Conservation (phyloP, 2,113 vertebrate genomes). For the Megaceryle maxima region DNA sequence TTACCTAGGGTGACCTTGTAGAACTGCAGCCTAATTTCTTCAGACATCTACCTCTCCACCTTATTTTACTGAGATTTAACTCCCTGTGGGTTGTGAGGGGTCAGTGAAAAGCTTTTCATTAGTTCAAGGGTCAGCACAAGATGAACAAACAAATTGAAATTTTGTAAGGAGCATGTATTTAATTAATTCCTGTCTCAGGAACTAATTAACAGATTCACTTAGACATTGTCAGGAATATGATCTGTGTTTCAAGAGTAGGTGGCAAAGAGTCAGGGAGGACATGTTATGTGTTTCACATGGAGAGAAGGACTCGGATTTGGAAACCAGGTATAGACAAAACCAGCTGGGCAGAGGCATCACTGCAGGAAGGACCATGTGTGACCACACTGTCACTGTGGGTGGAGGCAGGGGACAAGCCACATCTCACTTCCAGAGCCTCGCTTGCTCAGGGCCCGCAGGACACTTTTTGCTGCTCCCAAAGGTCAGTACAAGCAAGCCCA, state of each 20-base stretch:
- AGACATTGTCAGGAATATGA: neutral
- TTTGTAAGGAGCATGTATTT: neutral
- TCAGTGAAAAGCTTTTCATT: neutral
- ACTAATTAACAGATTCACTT: neutral
- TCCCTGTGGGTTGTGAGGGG: neutral
- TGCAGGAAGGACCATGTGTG: accelerated
- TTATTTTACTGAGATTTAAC: neutral
- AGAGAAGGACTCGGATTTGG: neutral
- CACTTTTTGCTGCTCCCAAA: neutral
- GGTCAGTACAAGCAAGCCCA: neutral
- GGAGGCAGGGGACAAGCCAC: neutral
- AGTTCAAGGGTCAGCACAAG: neutral
- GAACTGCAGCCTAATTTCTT: neutral
- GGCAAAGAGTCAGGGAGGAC: neutral
- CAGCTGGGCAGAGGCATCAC: neutral
- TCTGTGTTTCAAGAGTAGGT: neutral
- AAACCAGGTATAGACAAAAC: neutral
- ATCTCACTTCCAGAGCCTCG: accelerated
- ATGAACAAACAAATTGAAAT: neutral
- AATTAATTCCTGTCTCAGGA: neutral
- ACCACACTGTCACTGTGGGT: accelerated
- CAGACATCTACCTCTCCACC: neutral
- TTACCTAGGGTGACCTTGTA: constrained; percentile 21
- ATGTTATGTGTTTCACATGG: accelerated
- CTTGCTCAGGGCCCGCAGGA: neutral